A percentile compares a stretch with the other conserved stretches of the same genome.
Evolutionary conservation across 2,797 vertebrate genomes (phyloP).

Genomic region (Myotis daubentonii): DNA sequence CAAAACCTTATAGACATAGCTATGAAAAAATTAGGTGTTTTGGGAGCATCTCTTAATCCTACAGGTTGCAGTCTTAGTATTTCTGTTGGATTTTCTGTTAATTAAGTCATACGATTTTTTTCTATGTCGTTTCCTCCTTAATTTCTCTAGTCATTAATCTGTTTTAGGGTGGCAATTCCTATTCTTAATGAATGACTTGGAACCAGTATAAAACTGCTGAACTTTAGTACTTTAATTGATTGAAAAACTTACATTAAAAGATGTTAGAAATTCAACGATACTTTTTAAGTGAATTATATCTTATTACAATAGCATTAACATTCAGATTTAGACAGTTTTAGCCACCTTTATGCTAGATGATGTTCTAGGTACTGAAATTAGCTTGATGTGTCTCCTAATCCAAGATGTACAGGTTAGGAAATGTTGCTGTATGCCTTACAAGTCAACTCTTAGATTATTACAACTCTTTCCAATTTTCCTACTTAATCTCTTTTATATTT

Average conservation of each 20-base stretch:
- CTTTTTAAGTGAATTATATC: background rate
- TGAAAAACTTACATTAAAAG: background rate
- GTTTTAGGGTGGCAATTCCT: background rate
- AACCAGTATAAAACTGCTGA: background rate
- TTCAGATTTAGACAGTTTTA: background rate
- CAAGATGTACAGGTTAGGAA: background rate
- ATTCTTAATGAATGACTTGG: background rate
- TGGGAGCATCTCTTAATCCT: background rate
- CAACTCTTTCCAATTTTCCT: background rate
- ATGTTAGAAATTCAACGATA: background rate
- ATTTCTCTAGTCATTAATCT: background rate
- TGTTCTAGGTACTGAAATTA: too few relatives aligned
- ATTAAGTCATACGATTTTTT: background rate
- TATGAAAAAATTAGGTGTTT: background rate
- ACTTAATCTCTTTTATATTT: background rate
- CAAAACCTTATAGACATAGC: background rate
- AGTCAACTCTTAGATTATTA: background rate
- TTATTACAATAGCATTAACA: background rate
- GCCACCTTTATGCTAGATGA: background rate
- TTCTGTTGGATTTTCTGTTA: constrained; percentile 21
- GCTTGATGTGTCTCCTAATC: background rate
- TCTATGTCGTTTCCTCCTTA: background rate
- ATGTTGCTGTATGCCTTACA: background rate
- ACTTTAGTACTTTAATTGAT: background rate
- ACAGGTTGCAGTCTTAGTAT: background rate